Percentiles rank a stretch among this genome's conserved stretches.
These are phyloP conservation scores for Mormyrus iriodes DNA, from an alignment of 2,113 vertebrate genomes.

Conservation along the genomic window DNA sequence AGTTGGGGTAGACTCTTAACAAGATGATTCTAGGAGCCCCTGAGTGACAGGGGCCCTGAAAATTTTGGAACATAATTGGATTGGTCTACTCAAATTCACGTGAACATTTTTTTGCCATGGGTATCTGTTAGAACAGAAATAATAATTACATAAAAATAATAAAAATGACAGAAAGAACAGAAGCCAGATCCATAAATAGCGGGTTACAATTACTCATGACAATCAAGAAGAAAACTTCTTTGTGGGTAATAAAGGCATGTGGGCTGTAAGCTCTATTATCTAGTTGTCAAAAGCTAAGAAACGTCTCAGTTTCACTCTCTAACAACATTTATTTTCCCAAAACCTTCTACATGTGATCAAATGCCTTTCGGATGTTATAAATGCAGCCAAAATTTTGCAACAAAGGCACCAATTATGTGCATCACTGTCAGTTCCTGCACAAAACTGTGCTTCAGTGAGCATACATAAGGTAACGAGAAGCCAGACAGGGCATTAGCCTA, in stretches of 20 bases:
- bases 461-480: not conserved
- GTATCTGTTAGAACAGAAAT: not conserved
- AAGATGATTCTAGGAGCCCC: not conserved
- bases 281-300: not conserved
- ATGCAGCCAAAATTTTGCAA: not conserved
- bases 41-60: not conserved
- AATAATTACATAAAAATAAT: not conserved
- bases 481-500: not conserved
- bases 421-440: not conserved
- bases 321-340: not conserved
- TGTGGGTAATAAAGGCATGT: not conserved
- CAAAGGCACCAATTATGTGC: not conserved
- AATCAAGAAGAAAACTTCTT: not conserved
- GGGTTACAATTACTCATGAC: not conserved
- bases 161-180: not conserved
- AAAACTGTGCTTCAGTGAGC: not conserved
- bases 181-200: not conserved
- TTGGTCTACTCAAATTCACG: not conserved
- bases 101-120: not conserved
- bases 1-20: not conserved
- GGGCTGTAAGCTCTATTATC: not conserved
- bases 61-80: too few species aligned
- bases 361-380: conserved; percentile 9
- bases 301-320: conserved; percentile 3
- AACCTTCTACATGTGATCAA: not conserved